Conservation (phyloP, 2,888 invertebrate genomes). For the Schizotus pectinicornis region DNA sequence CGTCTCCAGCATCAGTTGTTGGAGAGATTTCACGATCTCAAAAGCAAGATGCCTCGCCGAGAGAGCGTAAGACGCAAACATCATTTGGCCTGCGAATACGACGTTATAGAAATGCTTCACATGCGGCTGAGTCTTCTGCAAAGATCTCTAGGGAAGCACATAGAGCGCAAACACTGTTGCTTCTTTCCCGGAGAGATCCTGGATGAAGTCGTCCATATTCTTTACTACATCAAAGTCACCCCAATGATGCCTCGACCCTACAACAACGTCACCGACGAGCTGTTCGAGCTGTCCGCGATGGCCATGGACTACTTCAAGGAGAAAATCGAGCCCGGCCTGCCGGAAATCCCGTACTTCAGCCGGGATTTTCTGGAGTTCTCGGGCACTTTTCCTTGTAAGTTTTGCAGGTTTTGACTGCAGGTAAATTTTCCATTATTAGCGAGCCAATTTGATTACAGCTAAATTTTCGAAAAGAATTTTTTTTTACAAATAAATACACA, state of each 20-base stretch:
- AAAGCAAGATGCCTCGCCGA: constrained; percentile 88
- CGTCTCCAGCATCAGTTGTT: constrained; percentile 85
- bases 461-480: too few species aligned
- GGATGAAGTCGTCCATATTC: constrained; percentile 88
- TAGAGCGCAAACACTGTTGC: constrained; percentile 90
- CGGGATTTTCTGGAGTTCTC: constrained; percentile 83
- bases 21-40: constrained; percentile 84
- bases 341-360: constrained; percentile 87
- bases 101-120: constrained; percentile 91
- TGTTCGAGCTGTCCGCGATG: constrained; percentile 95
- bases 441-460: too few species aligned
- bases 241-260: constrained; percentile 85
- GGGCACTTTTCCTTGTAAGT: constrained; percentile 71
- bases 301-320: constrained; percentile 98
- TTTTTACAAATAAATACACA: too few species aligned
- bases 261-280: constrained; percentile 86
- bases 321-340: constrained; percentile 86
- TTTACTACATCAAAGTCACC: constrained; percentile 82
- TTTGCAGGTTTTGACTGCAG: too few species aligned
- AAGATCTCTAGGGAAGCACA: constrained; percentile 95
- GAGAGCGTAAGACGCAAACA: constrained; percentile 92
- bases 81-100: constrained; percentile 88
- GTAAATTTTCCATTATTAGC: too few species aligned
- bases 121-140: constrained; percentile 89
- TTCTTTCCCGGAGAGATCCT: constrained; percentile 95